Percentiles rank a stretch among this genome's conserved stretches.
Evolutionary conservation across 2,888 invertebrate species (phyloP).

Genomic region (Muschampia plurimacula): DNA sequence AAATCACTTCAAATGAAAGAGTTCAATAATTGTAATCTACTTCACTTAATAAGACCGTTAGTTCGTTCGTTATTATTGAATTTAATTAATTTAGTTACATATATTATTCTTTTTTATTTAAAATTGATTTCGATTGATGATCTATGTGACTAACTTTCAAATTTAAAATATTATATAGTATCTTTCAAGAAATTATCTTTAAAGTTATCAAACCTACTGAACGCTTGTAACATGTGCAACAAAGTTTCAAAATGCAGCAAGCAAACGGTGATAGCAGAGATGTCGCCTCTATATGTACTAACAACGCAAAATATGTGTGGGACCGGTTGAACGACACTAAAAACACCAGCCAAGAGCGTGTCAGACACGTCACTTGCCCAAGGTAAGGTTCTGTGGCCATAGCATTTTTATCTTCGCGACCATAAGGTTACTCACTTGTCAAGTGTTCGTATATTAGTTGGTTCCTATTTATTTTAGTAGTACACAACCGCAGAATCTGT

Average conservation of each 20-base stretch:
- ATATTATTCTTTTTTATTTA: too few species aligned
- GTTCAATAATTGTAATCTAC: too few species aligned
- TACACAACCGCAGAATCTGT: too few species aligned
- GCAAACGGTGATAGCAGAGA: background rate
- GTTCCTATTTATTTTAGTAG: too few species aligned
- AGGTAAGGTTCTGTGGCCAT: background rate
- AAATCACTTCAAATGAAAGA: too few species aligned
- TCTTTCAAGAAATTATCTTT: too few species aligned
- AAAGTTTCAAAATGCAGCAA: background rate
- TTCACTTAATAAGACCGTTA: too few species aligned
- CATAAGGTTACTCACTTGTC: background rate
- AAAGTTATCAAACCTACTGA: background rate
- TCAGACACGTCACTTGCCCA: background rate
- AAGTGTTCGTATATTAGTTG: background rate
- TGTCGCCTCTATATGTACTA: background rate
- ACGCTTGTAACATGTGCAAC: background rate
- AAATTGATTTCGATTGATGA: too few species aligned
- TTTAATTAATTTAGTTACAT: too few species aligned
- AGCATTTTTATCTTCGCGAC: background rate
- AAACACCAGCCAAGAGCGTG: background rate
- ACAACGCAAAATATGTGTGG: background rate
- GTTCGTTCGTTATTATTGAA: too few species aligned
- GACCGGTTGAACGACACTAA: conserved; percentile 9
- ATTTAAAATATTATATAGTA: too few species aligned
- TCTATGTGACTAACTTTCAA: too few species aligned